Evolutionary conservation across 2,113 vertebrate species (phyloP).

Genomic region (Gymnogyps californianus): DNA sequence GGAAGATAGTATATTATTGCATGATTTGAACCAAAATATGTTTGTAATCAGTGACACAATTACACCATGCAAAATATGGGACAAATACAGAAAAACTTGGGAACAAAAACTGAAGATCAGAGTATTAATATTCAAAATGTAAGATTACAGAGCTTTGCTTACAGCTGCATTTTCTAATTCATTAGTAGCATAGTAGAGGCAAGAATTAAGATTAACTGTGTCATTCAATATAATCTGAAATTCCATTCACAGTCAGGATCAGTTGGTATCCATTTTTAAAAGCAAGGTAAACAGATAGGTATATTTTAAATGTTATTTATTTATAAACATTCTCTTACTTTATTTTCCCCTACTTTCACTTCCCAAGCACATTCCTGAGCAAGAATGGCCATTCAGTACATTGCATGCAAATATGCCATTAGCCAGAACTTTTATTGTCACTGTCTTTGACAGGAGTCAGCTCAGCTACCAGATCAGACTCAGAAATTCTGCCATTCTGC

Average conservation of each 20-base stretch:
- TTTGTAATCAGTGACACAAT: not conserved
- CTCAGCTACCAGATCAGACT: not conserved
- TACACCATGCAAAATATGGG: not conserved
- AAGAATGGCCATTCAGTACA: not conserved
- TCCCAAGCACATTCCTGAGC: not conserved
- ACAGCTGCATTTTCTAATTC: not conserved
- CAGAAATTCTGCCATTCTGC: not conserved
- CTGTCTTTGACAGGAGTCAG: not conserved
- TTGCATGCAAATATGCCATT: not conserved
- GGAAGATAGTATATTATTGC: not conserved
- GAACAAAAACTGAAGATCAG: accelerated
- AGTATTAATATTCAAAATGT: not conserved
- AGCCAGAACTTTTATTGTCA: not conserved
- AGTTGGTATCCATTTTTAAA: not conserved
- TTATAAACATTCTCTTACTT: not conserved
- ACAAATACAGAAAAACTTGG: not conserved
- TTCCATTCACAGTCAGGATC: not conserved
- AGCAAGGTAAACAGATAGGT: not conserved
- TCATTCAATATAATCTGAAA: not conserved
- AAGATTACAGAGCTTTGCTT: not conserved
- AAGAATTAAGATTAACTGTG: not conserved
- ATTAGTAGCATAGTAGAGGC: not conserved
- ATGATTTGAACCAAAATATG: not conserved
- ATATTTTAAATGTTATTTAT: not conserved
- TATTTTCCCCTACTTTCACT: not conserved